Base-by-base conservation (phyloP, 2,888 invertebrate genomes). In the Ophioninae sp. region DNA sequence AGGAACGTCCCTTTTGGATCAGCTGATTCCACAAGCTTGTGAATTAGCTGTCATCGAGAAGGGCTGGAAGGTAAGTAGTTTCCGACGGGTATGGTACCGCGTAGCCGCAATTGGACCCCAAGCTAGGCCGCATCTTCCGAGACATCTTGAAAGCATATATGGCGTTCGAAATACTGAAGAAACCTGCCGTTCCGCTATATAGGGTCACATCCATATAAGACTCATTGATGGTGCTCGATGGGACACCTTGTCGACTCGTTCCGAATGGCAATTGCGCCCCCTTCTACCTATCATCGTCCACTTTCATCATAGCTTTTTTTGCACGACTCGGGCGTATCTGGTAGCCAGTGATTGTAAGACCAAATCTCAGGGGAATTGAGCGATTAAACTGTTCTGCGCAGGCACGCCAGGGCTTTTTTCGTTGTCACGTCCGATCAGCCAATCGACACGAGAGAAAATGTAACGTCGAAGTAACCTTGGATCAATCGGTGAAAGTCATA, bases 131-230 rank as follows among this genome's bases (percentile, higher is more conserved):
- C 22, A 0, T 37, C 22, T 39, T 37, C 20, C 58, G 71, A 20
- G 71, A 22, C 37, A 39, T 58, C 22, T 22, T 56, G 22, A 20
- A 20, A 13, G 37, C 79, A 61, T 80, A 83, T 80, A 83, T 83
- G 83, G 83, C 51, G 67, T 79, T 76, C 79, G 65, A 79, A 82
- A 82, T 75, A 82, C 65, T 64, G 79, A 58, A 65, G 63, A 76
- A 76, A 68, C 59, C 59, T 56, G 64, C 23, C 58, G 64, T 17
- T 58, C 37, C 56, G 22, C 68, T 64, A 63, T 51, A 79, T 69
- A 44, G 75, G 75, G 59, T 56, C 37, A 72, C 23, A 8, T 8
- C 68, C 68, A n/a, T 68, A 68, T 51, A 68, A 30, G 68, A 68
- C 22, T 63, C 8, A 77, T 64, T 61, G 79, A 58, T 80, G 83